These are phyloP conservation scores for Neomicropteryx cornuta DNA, from an alignment of 1,140 invertebrate species.

Conservation along the genomic window DNA sequence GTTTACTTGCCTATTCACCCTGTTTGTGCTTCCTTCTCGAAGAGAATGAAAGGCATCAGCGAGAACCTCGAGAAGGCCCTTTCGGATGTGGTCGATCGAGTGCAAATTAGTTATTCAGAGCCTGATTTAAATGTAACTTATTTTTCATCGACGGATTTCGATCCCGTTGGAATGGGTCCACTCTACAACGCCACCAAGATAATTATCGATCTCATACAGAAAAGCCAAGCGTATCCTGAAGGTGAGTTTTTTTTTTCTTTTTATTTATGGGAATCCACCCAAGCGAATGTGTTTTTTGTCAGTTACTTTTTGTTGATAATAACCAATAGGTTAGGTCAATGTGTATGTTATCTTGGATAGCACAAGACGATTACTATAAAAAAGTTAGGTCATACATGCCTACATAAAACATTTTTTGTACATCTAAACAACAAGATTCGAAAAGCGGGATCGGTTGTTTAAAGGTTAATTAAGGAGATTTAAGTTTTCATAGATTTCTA, in stretches of 20 bases:
- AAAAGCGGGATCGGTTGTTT: too few relatives aligned
- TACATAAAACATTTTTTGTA: too few relatives aligned
- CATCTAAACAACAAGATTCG: too few relatives aligned
- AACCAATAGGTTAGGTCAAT: too few relatives aligned
- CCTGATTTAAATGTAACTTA: constrained; percentile 40
- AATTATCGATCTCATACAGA: constrained; percentile 45
- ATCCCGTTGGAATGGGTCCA: constrained; percentile 54
- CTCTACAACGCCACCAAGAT: constrained; percentile 52
- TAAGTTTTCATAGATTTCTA: too few relatives aligned
- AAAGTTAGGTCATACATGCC: too few relatives aligned
- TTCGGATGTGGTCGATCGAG: constrained; percentile 23
- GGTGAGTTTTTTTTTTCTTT: constrained; percentile 18
- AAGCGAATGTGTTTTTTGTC: too few relatives aligned
- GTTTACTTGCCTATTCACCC: not conserved
- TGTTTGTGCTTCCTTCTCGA: constrained; percentile 11
- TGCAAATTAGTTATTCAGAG: constrained; percentile 29
- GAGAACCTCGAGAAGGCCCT: constrained; percentile 22
- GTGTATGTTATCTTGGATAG: too few relatives aligned
- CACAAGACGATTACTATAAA: too few relatives aligned
- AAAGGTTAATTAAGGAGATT: too few relatives aligned
- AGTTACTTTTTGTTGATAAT: too few relatives aligned
- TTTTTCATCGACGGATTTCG: constrained; percentile 44
- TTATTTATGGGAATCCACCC: too few relatives aligned
- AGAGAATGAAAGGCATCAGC: constrained; percentile 18
- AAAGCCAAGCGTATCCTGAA: constrained; percentile 35